Evolutionary conservation across 2,888 invertebrate genomes (phyloP), one percentile per base, ranked within the genome.

Genomic region (Calameuta pallipes): DNA sequence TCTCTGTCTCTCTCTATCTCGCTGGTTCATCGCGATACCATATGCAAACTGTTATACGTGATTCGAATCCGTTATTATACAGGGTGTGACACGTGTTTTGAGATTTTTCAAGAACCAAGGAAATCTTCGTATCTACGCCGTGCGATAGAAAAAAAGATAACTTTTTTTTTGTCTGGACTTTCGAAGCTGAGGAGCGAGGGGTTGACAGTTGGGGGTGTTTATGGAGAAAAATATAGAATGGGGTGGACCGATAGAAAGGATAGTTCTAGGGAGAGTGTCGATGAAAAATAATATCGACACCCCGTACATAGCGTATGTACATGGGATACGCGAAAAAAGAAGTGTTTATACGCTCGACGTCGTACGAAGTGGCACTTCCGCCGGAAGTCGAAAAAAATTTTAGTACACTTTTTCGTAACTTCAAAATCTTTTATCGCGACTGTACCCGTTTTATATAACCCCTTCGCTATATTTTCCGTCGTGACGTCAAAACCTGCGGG

Each of bases 401-500:
- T 23, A 3, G 23, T 23, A 0, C 1, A 56, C 6, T 2, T 23
- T 23, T 9, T 23, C 9, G 6, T 9, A 31, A 31, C 1, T 23
- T 3, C 30, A 15, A 69, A 35, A 15, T 15, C 3, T 56, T 56
- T 56, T 2, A 9, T 23, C 9, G 23, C 15, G 23, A 56, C 56
- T 56, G 56, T 56, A 56, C 56, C 23, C 56, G 33, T 33, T 33
- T 4, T 4, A 9, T 56, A 2, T 23, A 56, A 56, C 9, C 56
- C 56, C 9, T 56, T 56, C 56, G 56, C 23, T 9, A 56, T 56
- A 23, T 9, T 23, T 56, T 56, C 6, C 56, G 23, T 56, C 56
- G 23, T 23, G 56, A 56, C 56, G 56, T n/a, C 23, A 75, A 37
- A 83, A 77, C 73, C 41, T 78, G 80, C 74, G 77, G 76, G 76